Evolutionary conservation across 2,113 vertebrate species (phyloP).

Genomic region (Deroptyus accipitrinus): DNA sequence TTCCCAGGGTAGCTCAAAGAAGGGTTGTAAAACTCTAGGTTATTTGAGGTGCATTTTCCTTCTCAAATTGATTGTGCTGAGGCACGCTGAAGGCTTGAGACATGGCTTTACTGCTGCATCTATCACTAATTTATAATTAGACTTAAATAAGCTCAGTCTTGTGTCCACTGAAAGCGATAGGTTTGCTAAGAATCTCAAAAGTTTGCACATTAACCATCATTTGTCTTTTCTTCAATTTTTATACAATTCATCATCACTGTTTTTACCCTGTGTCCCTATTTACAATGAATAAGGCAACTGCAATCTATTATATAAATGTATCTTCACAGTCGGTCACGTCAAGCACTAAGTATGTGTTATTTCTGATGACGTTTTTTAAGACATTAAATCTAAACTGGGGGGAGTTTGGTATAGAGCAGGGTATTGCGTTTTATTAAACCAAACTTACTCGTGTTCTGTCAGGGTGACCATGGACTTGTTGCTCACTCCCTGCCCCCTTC

Average conservation of each 20-base stretch:
- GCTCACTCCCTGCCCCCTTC: neutral
- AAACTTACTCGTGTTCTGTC: neutral
- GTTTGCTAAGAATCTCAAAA: neutral
- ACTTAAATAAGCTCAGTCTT: neutral
- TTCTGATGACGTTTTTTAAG: neutral
- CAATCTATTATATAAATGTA: neutral
- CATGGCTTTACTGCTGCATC: neutral
- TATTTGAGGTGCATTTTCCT: neutral
- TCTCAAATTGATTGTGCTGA: neutral
- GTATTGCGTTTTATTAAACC: neutral
- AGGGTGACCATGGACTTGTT: neutral
- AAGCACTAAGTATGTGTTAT: neutral
- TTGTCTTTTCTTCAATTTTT: neutral
- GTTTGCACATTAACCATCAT: neutral
- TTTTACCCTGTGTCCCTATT: neutral
- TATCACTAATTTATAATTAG: neutral
- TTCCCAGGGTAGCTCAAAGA: neutral
- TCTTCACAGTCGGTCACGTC: neutral
- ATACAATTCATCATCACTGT: neutral
- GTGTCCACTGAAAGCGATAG: neutral
- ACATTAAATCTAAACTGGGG: neutral
- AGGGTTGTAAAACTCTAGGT: rapidly evolving
- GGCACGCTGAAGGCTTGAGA: neutral
- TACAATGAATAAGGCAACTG: neutral
- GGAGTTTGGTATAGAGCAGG: neutral